Evolutionary conservation across 2,888 invertebrate species (phyloP).

Genomic region (Ashinkailepas kermadecensis): DNA sequence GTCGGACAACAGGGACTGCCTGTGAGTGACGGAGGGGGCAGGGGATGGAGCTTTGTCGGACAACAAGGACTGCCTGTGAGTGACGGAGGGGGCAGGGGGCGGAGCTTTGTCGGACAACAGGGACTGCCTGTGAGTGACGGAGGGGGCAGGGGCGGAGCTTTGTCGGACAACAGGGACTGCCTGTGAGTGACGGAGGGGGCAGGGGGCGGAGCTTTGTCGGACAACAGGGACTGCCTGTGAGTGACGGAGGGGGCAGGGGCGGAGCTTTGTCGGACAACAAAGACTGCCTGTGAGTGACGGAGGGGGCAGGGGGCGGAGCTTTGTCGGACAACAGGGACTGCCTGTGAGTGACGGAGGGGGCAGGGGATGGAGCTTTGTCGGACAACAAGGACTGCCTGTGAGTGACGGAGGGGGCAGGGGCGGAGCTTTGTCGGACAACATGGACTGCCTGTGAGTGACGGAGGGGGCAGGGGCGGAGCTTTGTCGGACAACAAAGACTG

Average conservation of each 20-base stretch:
- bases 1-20: conserved; percentile 34
- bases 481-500: conserved; percentile 33
- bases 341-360: conserved; percentile 34
- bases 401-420: neutral
- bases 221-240: conserved; percentile 36
- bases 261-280: conserved; percentile 29
- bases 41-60: conserved; percentile 24
- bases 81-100: neutral
- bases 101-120: conserved; percentile 29
- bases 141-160: too few species aligned
- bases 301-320: too few species aligned
- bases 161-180: conserved; percentile 34
- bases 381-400: conserved; percentile 37
- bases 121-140: conserved; percentile 36
- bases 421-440: conserved; percentile 29
- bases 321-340: conserved; percentile 34
- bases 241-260: neutral
- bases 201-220: conserved; percentile 24
- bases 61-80: conserved; percentile 36
- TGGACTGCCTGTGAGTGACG: conserved; percentile 36
- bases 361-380: conserved; percentile 12
- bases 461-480: too few species aligned
- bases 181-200: conserved; percentile 34
- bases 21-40: conserved; percentile 34
- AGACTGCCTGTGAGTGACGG: conserved; percentile 36